Base-by-base conservation (phyloP, 2,113 vertebrate species). In the Dipodomys spectabilis region DNA sequence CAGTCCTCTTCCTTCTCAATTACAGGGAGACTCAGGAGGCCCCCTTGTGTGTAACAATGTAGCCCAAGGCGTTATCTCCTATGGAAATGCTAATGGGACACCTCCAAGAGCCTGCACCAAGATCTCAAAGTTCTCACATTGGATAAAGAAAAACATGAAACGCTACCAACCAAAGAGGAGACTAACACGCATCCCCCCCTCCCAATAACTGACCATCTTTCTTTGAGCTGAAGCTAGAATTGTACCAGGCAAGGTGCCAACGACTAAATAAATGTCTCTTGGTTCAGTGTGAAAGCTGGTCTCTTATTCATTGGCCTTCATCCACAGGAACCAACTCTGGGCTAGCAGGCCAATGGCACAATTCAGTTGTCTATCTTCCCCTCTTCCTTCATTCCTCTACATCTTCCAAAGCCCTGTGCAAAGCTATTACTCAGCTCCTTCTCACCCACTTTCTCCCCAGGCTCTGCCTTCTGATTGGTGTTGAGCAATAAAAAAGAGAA, bases 1-100 rank as follows among this genome's bases (percentile, higher is more conserved):
- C 62, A 64, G 6, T 64, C 62, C 8, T 5, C 62, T 25, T 64
- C 62, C 23, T 25, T 25, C 62, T 64, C 8, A 0, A 23, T 64
- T 64, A 64, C 62, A 64, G 62, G 94, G 95, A 0, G 97, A 96
- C 39, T 96, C 95, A 0, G 95, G 96, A 30, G 93, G 97, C 1
- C 95, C 95, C 2, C 88, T 96, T 0, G 25, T 97, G 12, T 96
- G 96, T 27, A 19, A 82, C 1, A 81, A n/a, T 0, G 45, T 74
- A n/a, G 93, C 84, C 7, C 67, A 93, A 1, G 97, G 97, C 49
- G 94, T 97, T 6, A 79, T 93, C 7, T 94, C 90, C 44, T 85
- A 75, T 65, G 94, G 89, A 23, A 0, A 0, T 7, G 0, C 0
- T 0, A 0, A 75, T 39, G 71, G 92, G 2, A 30, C 0, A 4